Evolutionary conservation across 1,140 invertebrate genomes (phyloP).

Genomic region (Luehdorfia chinensis): DNA sequence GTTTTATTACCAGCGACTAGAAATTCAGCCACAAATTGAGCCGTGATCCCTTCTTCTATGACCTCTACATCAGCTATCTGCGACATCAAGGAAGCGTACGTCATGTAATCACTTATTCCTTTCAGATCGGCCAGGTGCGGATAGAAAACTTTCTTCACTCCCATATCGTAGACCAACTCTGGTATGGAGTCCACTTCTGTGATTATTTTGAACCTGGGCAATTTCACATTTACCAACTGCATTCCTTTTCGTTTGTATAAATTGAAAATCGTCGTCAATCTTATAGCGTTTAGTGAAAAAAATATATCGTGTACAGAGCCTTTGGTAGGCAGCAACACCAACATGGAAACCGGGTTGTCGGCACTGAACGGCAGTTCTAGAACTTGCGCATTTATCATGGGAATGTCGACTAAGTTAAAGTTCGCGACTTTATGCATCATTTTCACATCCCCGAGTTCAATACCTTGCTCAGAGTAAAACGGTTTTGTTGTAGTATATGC

Average conservation of each 20-base stretch:
- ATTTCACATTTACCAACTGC: constrained; percentile 73
- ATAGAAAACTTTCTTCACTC: constrained; percentile 81
- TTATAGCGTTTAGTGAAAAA: constrained; percentile 66
- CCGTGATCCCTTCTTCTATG: constrained; percentile 84
- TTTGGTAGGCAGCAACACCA: constrained; percentile 79
- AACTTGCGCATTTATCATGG: constrained; percentile 74
- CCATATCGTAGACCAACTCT: constrained; percentile 79
- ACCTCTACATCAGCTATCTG: constrained; percentile 85
- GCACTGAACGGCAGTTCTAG: constrained; percentile 82
- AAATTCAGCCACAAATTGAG: constrained; percentile 75
- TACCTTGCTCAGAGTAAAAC: constrained; percentile 59
- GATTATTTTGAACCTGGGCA: constrained; percentile 83
- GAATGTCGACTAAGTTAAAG: constrained; percentile 54
- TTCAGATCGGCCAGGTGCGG: constrained; percentile 78
- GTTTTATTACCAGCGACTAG: constrained; percentile 38
- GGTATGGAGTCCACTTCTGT: constrained; percentile 78
- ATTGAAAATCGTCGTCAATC: constrained; percentile 71
- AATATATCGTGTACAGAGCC: constrained; percentile 49
- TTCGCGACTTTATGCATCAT: constrained; percentile 70
- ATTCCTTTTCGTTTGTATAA: constrained; percentile 52
- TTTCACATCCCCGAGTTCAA: constrained; percentile 52
- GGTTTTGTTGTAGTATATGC: constrained; percentile 66
- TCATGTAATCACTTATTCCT: constrained; percentile 75
- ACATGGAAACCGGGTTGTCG: constrained; percentile 79
- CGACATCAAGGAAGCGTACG: constrained; percentile 75